Evolutionary conservation across 2,888 invertebrate species (phyloP), one percentile per base, ranked within the genome.

Genomic region (Calliopum simillimum): DNA sequence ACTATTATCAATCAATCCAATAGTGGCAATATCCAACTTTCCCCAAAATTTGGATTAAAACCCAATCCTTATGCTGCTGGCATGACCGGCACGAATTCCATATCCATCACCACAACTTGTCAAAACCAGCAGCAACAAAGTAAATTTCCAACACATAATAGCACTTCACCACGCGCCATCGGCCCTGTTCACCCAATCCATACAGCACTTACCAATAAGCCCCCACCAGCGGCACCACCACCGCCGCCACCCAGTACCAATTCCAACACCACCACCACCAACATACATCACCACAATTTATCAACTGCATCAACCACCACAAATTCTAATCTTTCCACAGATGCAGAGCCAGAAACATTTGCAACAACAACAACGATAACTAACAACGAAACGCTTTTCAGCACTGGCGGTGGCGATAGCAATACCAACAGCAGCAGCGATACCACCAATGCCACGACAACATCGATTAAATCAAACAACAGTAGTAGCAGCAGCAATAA

Each of bases 11-110:
- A 58, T 72, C 33, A 75, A 16, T 16, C 73, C 51, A 73, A 74
- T 12, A 71, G 73, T 51, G 74, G 74, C 72, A 76, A 75, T 33
- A 76, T 76, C 62, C 84, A 85, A 71, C 76, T 84, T 44, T 84
- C 84, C 66, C 84, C 84, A 71, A 93, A 92, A 82, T 86, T 92
- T 77, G 87, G 87, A 21, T 74, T 88, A 25, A 89, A 89, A 80
- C 87, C 87, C 74, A 33, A 33, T 33, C 33, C 33, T 33, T 33
- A 33, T 33, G 33, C 33, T 33, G n/a, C n/a, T n/a, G n/a, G n/a
- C n/a, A n/a, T n/a, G n/a, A 81, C 72, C 74, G 71, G 76, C 75
- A 71, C 74, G 74, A 71, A 64, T 67, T 47, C 53, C 51, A 44
- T 55, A 23, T 23, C 25, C 56, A 44, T 16, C 25, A 47, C 49